Evolutionary conservation across 1,140 invertebrate genomes (phyloP), one percentile per base, ranked within the genome.

Genomic region (Halotydeus destructor): DNA sequence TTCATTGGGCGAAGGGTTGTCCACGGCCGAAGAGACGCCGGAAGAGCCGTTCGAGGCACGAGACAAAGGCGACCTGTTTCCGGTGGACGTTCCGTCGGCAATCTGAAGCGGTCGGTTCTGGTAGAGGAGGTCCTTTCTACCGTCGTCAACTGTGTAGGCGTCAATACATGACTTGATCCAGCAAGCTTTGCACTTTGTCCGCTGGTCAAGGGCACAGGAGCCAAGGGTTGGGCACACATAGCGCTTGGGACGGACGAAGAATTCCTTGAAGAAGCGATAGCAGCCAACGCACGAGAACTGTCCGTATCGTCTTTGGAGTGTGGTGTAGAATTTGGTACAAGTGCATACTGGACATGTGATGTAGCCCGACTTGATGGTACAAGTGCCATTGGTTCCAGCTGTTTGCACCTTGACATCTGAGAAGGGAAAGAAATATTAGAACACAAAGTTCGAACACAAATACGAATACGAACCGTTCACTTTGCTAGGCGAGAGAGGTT

Each of bases 191-290:
- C 45, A 47, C 19, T 41, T 41, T 18, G 39, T 14, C 24, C 33
- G 21, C 3, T 32, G 21, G 14, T 41, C 39, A 30, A 41, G 25
- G 22, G 27, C 18, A 22, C 39, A 41, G 23, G 21, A 8, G 23
- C 27, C 28, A 19, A 41, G 28, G 24, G 5, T 30, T 18, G 27
- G 39, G 28, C 45, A 47, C n/a, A 11, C 23, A 25, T 35, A 47
- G 19, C 28, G 18, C 21, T 32, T 34, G 19, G 45, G 45, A 25
- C 39, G 43, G 6, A 35, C 12, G 22, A 33, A 37, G 26, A 47
- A 47, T 19, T 43, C 28, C 22, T 47, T 47, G 36, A 47, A 47
- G 41, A 47, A 47, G 22, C 44, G 39, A 19, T 46, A 46, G 30
- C 45, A 47, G 24, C 41, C 39, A n/a, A 41, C 39, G 33, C 39